Evolutionary conservation across 1,140 invertebrate genomes (phyloP), one percentile per base, ranked within the genome.

Genomic region (Cydia splendana): DNA sequence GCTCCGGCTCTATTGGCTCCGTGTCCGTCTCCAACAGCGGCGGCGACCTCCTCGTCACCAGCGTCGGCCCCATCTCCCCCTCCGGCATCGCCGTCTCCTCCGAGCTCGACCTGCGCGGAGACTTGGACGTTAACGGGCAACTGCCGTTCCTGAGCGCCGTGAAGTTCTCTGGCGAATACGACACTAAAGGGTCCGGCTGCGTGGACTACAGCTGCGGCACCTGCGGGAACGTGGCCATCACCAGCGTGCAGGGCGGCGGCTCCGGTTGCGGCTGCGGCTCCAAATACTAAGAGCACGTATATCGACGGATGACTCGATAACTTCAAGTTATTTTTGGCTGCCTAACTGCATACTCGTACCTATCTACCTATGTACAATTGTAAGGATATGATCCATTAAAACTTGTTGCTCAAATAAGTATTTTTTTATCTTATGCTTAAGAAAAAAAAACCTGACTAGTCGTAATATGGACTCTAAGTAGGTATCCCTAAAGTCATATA

Each of bases 191-290:
- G n/a, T n/a, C n/a, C n/a, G n/a, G n/a, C n/a, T n/a, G n/a, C n/a
- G n/a, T n/a, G 75, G 75, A 65, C 20, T 76, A 76, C 75, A 45
- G 42, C 51, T 69, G 75, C 57, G 75, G 75, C 10, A 62, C 6
- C 51, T 45, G 74, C 74, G 18, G 51, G 45, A 48, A 48, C 13
- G 45, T 51, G 18, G 48, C 45, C 20, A 65, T 65, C 62, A 65
- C 62, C 62, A 20, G 20, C 18, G 24, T 28, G 20, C 5, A 28
- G 18, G n/a, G n/a, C n/a, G 28, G 62, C 10, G 65, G 65, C 1
- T 30, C 30, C 13, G 13, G 24, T 3, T 28, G 24, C 24, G 20
- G 24, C 20, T 28, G 20, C 20, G 62, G 62, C 62, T 65, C 24
- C 20, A 3, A 18, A n/a, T 15, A 75, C 73, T n/a, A 79, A 48